These are phyloP conservation scores for Drosophila anceps DNA, from an alignment of 2,888 invertebrate genomes.

Conservation along the genomic window DNA sequence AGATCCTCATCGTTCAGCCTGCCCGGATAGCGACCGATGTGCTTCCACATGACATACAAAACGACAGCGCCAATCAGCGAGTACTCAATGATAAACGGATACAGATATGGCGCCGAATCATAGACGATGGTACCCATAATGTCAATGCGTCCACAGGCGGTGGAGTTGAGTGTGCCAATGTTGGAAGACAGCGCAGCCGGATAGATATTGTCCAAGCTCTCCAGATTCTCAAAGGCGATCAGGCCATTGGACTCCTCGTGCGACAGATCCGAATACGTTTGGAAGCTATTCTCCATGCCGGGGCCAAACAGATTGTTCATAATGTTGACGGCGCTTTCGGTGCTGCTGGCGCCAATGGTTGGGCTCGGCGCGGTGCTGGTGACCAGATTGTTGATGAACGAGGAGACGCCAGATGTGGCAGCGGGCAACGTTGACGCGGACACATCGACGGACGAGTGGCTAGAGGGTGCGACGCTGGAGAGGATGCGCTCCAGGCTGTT, in stretches of 20 bases:
- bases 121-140: constrained; percentile 97
- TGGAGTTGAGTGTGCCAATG: constrained; percentile 86
- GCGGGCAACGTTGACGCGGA: constrained; percentile 60
- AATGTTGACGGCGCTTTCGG: constrained; percentile 80
- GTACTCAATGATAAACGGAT: constrained; percentile 98
- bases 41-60: constrained; percentile 98
- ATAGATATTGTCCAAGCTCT: constrained; percentile 87
- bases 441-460: constrained; percentile 57
- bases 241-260: constrained; percentile 82
- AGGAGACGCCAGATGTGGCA: constrained; percentile 69
- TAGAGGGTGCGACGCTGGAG: constrained; percentile 74
- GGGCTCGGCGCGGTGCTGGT: constrained; percentile 76
- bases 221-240: constrained; percentile 85
- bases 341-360: constrained; percentile 64
- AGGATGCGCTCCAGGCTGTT: constrained; percentile 74
- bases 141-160: constrained; percentile 92
- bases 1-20: constrained; percentile 92
- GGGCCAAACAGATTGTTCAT: constrained; percentile 84
- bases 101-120: constrained; percentile 97
- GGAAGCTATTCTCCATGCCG: constrained; percentile 84
- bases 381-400: constrained; percentile 79
- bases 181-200: constrained; percentile 87
- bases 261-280: constrained; percentile 84
- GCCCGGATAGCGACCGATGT: constrained; percentile 94
- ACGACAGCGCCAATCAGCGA: constrained; percentile 97